Conservation (phyloP, 1,140 invertebrate species). For the Hyles euphorbiae region DNA sequence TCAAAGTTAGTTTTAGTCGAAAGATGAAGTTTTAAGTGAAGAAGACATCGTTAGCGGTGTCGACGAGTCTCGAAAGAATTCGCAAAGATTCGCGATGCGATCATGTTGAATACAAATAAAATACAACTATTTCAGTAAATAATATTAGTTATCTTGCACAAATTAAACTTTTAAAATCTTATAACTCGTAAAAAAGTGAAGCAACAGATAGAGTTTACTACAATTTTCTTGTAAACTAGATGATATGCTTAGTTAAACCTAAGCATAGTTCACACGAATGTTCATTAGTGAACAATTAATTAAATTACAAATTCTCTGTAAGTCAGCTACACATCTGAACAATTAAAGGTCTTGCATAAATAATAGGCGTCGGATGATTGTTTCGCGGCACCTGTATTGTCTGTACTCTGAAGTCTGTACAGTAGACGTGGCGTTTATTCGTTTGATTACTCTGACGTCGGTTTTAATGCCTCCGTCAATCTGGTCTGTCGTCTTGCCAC, state of each 20-base stretch:
- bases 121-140: neutral
- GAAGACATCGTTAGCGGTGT: constrained; percentile 52
- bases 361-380: no score
- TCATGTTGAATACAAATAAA: neutral
- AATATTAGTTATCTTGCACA: neutral
- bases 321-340: no score
- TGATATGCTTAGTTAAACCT: no score
- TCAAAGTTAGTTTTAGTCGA: constrained; percentile 7
- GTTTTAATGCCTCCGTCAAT: constrained; percentile 7
- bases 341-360: neutral
- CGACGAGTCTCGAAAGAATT: constrained; percentile 31
- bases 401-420: no score
- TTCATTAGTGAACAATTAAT: no score
- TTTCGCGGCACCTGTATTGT: no score
- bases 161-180: neutral
- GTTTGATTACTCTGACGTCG: no score
- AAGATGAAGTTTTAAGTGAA: constrained; percentile 42
- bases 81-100: neutral
- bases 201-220: no score
- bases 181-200: neutral
- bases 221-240: no score
- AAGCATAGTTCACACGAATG: no score
- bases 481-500: constrained; percentile 5
- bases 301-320: no score
- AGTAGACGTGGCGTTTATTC: no score